phyloP scores from a whole-genome alignment of 1,140 invertebrate genomes.

The Solen grandis region DNA sequence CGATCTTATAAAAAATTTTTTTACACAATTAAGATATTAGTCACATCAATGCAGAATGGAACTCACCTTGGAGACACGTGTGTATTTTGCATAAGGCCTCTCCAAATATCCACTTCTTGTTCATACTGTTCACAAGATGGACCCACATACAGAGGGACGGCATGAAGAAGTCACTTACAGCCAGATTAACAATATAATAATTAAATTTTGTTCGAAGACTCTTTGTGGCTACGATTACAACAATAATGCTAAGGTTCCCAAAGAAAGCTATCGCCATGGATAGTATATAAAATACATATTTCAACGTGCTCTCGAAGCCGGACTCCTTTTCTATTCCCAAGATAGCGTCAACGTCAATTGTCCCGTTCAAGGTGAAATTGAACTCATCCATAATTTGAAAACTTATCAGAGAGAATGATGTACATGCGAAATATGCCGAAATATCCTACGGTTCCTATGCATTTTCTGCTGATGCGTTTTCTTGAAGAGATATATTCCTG shows the following conservation, averaged over 20 bases:
- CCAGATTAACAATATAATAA: constrained; percentile 95
- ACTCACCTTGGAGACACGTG: constrained; percentile 82
- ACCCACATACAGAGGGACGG: constrained; percentile 82
- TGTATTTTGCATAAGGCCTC: constrained; percentile 81
- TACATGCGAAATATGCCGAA: no score
- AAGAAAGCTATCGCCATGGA: constrained; percentile 66
- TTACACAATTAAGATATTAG: no score
- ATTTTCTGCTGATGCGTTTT: no score
- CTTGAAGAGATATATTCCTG: no score
- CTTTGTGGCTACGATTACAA: constrained; percentile 64
- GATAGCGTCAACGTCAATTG: constrained; percentile 1
- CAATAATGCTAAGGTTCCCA: constrained; percentile 68
- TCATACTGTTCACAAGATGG: constrained; percentile 77
- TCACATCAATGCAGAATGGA: no score
- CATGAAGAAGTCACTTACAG: constrained; percentile 92
- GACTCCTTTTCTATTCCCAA: constrained; percentile 26
- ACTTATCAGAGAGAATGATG: constrained; percentile 8
- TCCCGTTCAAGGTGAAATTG: constrained; percentile 11
- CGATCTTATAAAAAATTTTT: no score
- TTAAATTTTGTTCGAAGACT: constrained; percentile 84
- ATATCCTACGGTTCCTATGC: no score
- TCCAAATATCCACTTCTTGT: constrained; percentile 77
- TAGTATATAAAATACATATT: constrained; percentile 68
- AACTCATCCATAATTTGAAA: constrained; percentile 1
- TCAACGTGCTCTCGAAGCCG: constrained; percentile 60